Evolutionary conservation across 1,140 invertebrate species (phyloP).

Genomic region (Portunus trituberculatus): DNA sequence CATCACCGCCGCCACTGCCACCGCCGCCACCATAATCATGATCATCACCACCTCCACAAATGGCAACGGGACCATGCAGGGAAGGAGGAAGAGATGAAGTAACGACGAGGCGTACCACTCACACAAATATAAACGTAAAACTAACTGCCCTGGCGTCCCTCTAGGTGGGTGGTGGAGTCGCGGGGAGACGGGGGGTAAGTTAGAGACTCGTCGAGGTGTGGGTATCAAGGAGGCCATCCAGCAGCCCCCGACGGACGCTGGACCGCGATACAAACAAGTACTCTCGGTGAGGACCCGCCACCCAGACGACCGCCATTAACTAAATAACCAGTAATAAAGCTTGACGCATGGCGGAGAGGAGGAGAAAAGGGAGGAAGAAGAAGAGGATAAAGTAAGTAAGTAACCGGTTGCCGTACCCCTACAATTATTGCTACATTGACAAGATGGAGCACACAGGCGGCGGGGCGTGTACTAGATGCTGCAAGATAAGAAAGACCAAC

Average conservation of each 20-base stretch:
- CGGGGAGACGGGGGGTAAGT: too few species aligned
- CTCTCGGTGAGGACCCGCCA: not conserved
- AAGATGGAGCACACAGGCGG: not conserved
- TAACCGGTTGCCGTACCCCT: not conserved
- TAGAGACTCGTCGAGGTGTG: too few species aligned
- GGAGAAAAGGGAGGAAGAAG: not conserved
- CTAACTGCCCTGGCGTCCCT: too few species aligned
- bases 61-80: not conserved
- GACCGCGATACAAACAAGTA: too few species aligned
- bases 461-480: not conserved
- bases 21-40: too few species aligned
- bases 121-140: too few species aligned
- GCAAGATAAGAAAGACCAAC: not conserved
- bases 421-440: not conserved
- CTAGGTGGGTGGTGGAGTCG: too few species aligned
- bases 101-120: too few species aligned
- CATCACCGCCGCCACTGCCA: too few species aligned
- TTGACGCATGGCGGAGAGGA: not conserved
- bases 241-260: too few species aligned
- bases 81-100: not conserved
- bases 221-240: too few species aligned
- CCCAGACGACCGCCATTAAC: constrained; percentile 6
- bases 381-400: not conserved
- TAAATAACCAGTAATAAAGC: constrained; percentile 30
- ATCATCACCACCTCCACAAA: too few species aligned